Evolutionary conservation across 1,140 invertebrate species (phyloP).

Genomic region (Pinna nobilis): DNA sequence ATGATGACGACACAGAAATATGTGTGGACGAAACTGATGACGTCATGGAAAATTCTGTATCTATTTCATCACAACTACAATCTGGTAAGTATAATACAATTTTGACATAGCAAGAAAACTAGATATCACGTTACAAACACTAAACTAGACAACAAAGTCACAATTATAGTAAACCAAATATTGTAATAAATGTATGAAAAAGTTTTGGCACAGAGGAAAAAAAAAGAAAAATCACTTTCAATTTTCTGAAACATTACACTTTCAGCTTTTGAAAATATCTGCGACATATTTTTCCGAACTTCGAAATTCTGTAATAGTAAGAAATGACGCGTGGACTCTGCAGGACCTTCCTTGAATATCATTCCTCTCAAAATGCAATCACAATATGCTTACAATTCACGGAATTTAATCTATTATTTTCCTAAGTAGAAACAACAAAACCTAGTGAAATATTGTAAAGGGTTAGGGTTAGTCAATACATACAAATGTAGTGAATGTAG

Average conservation of each 20-base stretch:
- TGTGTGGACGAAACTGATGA: constrained; percentile 58
- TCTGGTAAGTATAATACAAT: neutral
- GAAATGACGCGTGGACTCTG: no score
- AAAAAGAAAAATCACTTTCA: constrained; percentile 11
- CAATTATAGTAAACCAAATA: neutral
- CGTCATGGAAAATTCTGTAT: constrained; percentile 16
- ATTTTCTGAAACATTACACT: constrained; percentile 4
- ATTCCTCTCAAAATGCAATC: no score
- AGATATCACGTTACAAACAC: neutral
- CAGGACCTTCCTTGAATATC: no score
- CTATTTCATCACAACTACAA: constrained; percentile 21
- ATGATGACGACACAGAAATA: constrained; percentile 53
- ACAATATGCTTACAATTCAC: no score
- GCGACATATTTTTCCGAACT: no score
- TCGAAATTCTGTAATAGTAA: no score
- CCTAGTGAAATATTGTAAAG: no score
- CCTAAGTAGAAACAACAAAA: no score
- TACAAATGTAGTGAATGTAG: no score
- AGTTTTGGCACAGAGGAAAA: constrained; percentile 1
- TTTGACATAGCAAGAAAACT: neutral
- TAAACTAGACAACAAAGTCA: no score
- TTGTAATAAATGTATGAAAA: neutral
- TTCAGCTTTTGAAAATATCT: neutral
- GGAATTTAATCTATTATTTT: no score
- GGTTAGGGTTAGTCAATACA: no score